Evolutionary conservation across 2,888 invertebrate species (phyloP), one percentile per base, ranked within the genome.

Genomic region (Macrosiphum euphorbiae): DNA sequence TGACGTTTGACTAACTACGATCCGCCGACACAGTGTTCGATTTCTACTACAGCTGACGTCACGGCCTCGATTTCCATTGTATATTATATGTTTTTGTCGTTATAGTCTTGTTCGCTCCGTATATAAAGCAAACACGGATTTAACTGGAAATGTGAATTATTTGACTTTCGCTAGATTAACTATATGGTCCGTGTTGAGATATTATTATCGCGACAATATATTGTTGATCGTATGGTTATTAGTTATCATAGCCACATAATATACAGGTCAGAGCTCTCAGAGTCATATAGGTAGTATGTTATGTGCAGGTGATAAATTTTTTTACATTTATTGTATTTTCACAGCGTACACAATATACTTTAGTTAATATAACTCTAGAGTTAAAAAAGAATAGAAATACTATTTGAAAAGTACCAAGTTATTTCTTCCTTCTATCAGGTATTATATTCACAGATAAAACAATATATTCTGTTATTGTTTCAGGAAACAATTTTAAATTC

Each of bases 1-100:
- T 4, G 47, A n/a, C 47, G 61, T 47, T 44, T 90, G 90, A 90
- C 47, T 67, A 90, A 90, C 61, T 67, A 67, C 88, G 24, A 55
- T 52, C 55, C 55, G 88, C 10, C 5, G 41, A 41, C 55, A 85
- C 85, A 24, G 85, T 13, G 44, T 85, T 78, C 78, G 78, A 78
- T 78, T 78, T 78, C 35, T 41, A 44, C 44, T 44, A 78, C 35
- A 20, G 20, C 78, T 20, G 8, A 78, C 35, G 35, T 78, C 7
- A 41, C 35, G 78, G 10, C 78, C 35, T 2, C 35, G 78, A 20
- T 78, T 78, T 78, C 35, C 7, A 78, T 78, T 35, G 35, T 78
- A 78, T 20, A 78, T 78, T 67, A 67, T 35, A 5, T 35, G 35
- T 67, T 67, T 35, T 78, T 16, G 78, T 35, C 1, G 35, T 20